Evolutionary conservation across 2,888 invertebrate species (phyloP), one percentile per base, ranked within the genome.

Genomic region (Watsonalla binaria): DNA sequence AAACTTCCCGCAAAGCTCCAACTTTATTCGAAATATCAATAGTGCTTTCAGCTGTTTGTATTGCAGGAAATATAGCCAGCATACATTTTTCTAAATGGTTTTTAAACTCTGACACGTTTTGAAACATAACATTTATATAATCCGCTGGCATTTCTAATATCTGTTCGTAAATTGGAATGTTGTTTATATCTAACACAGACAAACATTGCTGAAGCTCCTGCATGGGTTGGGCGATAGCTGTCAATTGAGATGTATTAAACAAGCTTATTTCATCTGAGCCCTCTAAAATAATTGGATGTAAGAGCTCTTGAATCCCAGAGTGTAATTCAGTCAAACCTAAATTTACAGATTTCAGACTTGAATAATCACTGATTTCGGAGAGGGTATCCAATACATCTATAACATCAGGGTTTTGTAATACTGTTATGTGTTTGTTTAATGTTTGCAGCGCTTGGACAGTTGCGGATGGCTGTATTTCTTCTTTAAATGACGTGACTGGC

Each of bases 101-200:
- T 65, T 84, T 87, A 55, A 89, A 82, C 55, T 80, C 75, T 59
- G 70, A 65, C 59, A 90, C 73, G 45, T 60, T 78, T 69, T 81
- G 70, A 45, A 82, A 67, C 54, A 85, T 74, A 66, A 76, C 76
- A 76, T 81, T 70, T 76, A 84, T 65, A 71, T 71, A 79, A 63
- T 84, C 84, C 60, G 77, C 64, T 33, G 85, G 74, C 60, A 84
- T 72, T 67, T 85, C 82, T 74, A 83, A 65, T 62, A 83, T 74
- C 71, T 81, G 74, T 78, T 86, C 84, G 63, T 78, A 85, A 65
- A 83, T 68, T 79, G 84, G 82, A 82, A 88, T 84, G 78, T 86
- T 82, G 66, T 65, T 76, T 54, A 68, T 66, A 62, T 87, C 84
- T 72, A 88, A 63, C 51, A 83, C 72, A 50, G 82, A 84, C 54